Base-by-base conservation (phyloP, 2,797 vertebrate genomes). In the Sebastes trivittatus region DNA sequence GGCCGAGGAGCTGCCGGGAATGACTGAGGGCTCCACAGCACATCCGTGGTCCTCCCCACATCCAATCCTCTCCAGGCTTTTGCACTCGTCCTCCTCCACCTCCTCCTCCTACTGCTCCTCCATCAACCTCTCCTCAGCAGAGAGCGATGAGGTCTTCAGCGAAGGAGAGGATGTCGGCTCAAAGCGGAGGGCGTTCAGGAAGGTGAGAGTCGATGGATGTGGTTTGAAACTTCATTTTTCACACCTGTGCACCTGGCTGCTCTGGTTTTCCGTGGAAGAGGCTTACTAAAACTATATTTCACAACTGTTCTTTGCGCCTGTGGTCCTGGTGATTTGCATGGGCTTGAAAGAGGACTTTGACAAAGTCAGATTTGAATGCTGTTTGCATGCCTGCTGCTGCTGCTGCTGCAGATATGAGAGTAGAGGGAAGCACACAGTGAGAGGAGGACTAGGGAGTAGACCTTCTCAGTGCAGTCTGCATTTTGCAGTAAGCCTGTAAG, bases 141-240 rank as follows among this genome's bases (percentile, higher is more conserved):
- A 97, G 72, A 96, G 96, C 1, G 96, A 97, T 5, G 96, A 97
- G 1, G 95, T 96, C 70, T 96, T 96, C 89, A 97, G 96, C 4
- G 96, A 97, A 49, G 90, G 84, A 80, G 96, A 96, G 67, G 95
- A 95, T 13, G 88, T 76, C 8, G 75, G 42, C 7, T 81, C 83
- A 16, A 94, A 92, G 80, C 93, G 91, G 66, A 94, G 93, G 79
- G 90, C 89, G 0, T 78, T 95, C 46, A 95, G 71, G 64, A 96
- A 94, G 95, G 96, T 97, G 75, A 95, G 95, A 22, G 61, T 20
- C 16, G 9, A 18, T 11, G 4, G 46, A 61, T 71, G 27, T 46
- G 42, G 42, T 46, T 46, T 46, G 6, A 46, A 46, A 46, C 42
- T 46, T 16, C 16, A 36, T 69, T 72, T 62, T 74, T 74, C 20